A percentile compares a stretch with the other conserved stretches of the same genome.
phyloP scores from a whole-genome alignment of 2,888 invertebrate genomes.

The Unio delphinus region DNA sequence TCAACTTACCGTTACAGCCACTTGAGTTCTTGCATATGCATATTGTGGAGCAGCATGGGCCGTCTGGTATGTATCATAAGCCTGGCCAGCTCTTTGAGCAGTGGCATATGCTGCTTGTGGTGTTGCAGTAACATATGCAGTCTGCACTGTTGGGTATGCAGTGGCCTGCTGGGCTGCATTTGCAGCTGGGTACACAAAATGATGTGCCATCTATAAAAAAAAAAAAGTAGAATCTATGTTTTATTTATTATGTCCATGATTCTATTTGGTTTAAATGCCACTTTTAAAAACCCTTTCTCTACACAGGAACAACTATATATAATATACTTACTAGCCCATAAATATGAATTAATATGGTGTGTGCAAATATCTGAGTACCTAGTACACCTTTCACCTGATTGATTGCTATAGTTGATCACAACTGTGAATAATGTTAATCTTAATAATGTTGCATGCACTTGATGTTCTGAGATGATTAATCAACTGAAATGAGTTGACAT shows the following conservation, averaged over 20 bases:
- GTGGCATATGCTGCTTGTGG: slow-evolving; percentile 88
- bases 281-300: not conserved
- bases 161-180: slow-evolving; percentile 75
- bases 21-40: slow-evolving; percentile 67
- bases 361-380: no score
- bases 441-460: no score
- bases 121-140: slow-evolving; percentile 87
- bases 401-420: no score
- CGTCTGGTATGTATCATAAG: slow-evolving; percentile 66
- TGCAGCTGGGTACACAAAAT: slow-evolving; percentile 61
- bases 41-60: slow-evolving; percentile 66
- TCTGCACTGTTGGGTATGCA: slow-evolving; percentile 87
- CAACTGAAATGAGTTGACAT: no score
- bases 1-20: slow-evolving; percentile 59
- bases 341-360: no score
- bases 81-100: slow-evolving; percentile 84
- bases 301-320: not conserved
- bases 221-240: not conserved
- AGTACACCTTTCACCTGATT: no score
- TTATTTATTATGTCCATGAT: no score
- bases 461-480: no score
- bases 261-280: no score
- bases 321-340: no score
- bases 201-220: slow-evolving; percentile 52
- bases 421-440: no score